Evolutionary conservation across 1,140 invertebrate genomes (phyloP), one percentile per base, ranked within the genome.

Genomic region (Drosophila subobscura): DNA sequence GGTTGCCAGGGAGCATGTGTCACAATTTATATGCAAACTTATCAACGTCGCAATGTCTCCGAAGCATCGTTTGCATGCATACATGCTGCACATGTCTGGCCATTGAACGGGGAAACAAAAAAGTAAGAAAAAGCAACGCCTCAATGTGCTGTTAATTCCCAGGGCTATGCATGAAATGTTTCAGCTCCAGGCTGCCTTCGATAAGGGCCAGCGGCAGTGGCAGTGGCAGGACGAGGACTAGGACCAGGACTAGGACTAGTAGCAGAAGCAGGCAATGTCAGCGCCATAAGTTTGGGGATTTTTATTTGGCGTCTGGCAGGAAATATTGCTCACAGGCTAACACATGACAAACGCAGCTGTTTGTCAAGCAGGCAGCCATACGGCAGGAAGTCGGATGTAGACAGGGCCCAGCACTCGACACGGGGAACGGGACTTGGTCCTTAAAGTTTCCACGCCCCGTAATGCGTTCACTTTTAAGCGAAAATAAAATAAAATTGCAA

Each of bases 21-120:
- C 83, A 78, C 71, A 86, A 86, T 86, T 88, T 86, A 86, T 86
- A 86, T 86, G 83, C 83, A 88, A 86, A 86, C 83, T 86, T 86
- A 88, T 85, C 81, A 86, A 77, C 81, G 77, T 80, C 73, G 81
- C 77, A 27, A 77, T 71, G 77, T 86, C 81, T 86, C 77, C 66
- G 50, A 76, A 79, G 79, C 76, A 72, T 85, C 80, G 80, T 84
- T 84, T 64, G 79, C 72, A 79, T 84, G 75, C 79, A 84, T 76
- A 59, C 72, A 37, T 29, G 56, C 56, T 65, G 49, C 58, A 49
- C 71, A 72, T 55, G 57, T 52, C 71, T 53, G 61, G 68, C 52
- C 25, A 55, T 54, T 25, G 23, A 51, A 12, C 22, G 37, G 14
- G 58, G 22, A 41, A 57, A 53, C 25, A 56, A 33, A 49, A 42